Base-by-base conservation (phyloP, 64 coral and sea anemone species). In the Cladopsammia gracilis region DNA sequence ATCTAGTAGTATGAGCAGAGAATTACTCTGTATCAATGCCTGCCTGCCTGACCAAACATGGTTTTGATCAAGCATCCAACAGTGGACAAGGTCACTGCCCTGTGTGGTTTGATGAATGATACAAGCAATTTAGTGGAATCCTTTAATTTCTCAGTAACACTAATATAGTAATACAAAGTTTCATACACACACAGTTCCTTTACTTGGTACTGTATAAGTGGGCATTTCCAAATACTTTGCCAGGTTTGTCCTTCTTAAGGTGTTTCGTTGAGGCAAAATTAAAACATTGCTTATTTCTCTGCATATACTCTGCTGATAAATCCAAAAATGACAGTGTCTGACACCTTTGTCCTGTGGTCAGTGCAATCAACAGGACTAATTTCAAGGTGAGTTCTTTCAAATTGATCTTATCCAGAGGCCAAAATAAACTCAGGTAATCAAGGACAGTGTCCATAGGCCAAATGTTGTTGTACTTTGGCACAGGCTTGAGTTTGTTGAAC, bases 191-290 rank as follows among this genome's bases (percentile, higher is more conserved):
- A 92, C 25, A 92, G 68, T 86, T 86, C 90, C 12, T 22, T 23
- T 6, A 59, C 54, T 50, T 49, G 64, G 83, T 92, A 92, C 24
- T 92, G 50, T 85, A 85, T 7, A 92, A 77, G 54, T 77, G 56
- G 12, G 73, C 22, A 50, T 92, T 92, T 2, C 66, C 68, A 74
- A 92, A 92, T 34, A 92, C 90, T 16, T 76, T 83, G 78, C 90
- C 90, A 51, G 68, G 90, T 85, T 58, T 56, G 70, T 92, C 79
- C 79, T 85, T 62, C 24, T 85, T 85, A 72, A 85, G 22, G 69
- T 92, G 80, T 19, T 85, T 52, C 26, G 90, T 92, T 69, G 74
- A 67, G 23, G 90, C 68, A 85, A 85, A 92, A 26, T 52, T 62
- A 75, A 71, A 92, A 48, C 48, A 91, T 57, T 71, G 16, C 22